Evolutionary conservation across 2,797 vertebrate species (phyloP).

Genomic region (Lemur catta): DNA sequence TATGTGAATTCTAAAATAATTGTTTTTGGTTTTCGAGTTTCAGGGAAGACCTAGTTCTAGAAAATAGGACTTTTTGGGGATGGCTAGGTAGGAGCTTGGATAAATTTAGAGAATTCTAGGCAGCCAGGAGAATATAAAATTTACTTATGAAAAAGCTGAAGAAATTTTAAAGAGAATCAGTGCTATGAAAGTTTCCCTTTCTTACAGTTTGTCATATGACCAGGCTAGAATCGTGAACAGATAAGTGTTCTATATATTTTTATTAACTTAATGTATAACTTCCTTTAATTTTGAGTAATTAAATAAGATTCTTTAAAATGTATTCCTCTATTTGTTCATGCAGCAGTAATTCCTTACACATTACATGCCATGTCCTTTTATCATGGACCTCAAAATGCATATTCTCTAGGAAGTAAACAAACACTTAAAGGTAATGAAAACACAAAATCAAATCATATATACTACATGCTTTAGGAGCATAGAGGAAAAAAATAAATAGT

Average conservation of each 20-base stretch:
- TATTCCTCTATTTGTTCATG: background rate
- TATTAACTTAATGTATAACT: background rate
- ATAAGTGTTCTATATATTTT: background rate
- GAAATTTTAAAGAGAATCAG: background rate
- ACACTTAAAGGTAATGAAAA: background rate
- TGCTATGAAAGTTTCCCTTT: background rate
- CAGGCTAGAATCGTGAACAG: background rate
- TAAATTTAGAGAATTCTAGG: background rate
- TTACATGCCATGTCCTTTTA: background rate
- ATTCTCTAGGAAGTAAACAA: background rate
- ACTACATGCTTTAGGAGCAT: background rate
- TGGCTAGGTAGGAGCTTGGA: background rate
- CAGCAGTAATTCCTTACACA: background rate
- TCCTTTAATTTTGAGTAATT: background rate
- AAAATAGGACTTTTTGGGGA: background rate
- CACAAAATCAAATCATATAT: background rate
- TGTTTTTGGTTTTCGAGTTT: constrained; percentile 52
- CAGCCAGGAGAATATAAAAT: background rate
- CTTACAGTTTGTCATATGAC: background rate
- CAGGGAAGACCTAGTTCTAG: background rate
- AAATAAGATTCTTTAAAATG: background rate
- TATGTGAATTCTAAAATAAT: background rate
- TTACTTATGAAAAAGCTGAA: background rate
- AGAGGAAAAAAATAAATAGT: background rate
- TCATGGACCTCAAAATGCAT: background rate